Evolutionary conservation across 2,113 vertebrate genomes (phyloP), one percentile per base, ranked within the genome.

Genomic region (Tautogolabrus adspersus): DNA sequence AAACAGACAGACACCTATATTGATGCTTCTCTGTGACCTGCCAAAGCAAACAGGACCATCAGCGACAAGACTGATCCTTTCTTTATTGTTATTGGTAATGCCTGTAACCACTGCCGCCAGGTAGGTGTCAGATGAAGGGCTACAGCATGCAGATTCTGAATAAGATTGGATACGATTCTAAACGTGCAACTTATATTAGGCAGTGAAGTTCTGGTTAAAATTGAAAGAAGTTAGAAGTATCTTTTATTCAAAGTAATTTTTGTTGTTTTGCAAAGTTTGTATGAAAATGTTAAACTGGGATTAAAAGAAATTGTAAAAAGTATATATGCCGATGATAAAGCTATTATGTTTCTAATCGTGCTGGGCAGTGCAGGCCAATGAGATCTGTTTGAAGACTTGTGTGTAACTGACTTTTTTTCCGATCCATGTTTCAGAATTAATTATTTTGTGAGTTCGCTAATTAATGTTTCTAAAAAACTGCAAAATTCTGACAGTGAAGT

Each of bases 401-500:
- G 18, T 44, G 22, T 47, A 7, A 21, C 30, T n/a, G n/a, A n/a
- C n/a, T n/a, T n/a, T n/a, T n/a, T n/a, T n/a, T 70, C 23, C 8
- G 21, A 16, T 18, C 62, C 60, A 47, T 19, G 40, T 22, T 65
- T 52, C 13, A 34, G 5, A 38, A 7, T 66, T 15, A 13, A 42
- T 42, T 7, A 22, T 70, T 64, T 23, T 38, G 21, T 71, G 30
- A 75, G 66, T 81, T 38, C 72, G 18, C 38, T 21, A 15, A 52
- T 34, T 57, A 57, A 72, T 77, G 26, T 76, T 9, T 49, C 21
- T 59, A 77, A 86, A 88, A 81, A 30, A 40, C n/a, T 40, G 44
- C 59, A 78, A 77, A 89, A 92, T 92, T 94, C 93, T 93, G 88
- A 93, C 91, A 93, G 91, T 91, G 58, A 70, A 77, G 42, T 62